A percentile compares a stretch with the other conserved stretches of the same genome.
Evolutionary conservation across 2,797 vertebrate species (phyloP).

Genomic region (Urosaurus nigricauda): DNA sequence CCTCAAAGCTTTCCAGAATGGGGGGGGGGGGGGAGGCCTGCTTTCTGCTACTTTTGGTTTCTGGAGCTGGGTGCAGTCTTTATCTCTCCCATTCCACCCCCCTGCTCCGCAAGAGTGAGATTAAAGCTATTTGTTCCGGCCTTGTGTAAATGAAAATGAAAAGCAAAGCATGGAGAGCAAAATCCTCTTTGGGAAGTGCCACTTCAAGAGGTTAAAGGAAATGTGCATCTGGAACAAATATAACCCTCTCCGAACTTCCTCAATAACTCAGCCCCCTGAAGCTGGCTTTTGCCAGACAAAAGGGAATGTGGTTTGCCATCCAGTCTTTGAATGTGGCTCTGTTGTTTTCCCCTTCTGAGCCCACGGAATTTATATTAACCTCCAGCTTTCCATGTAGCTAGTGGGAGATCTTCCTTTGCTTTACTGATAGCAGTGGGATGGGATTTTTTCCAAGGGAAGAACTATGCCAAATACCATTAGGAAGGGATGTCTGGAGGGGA

Average conservation of each 20-base stretch:
- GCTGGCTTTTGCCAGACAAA: conserved; percentile 67
- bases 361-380: conserved; percentile 75
- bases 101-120: neutral
- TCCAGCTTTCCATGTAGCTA: conserved; percentile 53
- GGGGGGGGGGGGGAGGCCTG: neutral
- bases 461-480: neutral
- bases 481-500: neutral
- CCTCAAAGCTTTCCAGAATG: neutral
- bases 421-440: neutral
- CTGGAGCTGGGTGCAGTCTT: neutral
- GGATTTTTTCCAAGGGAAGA: neutral
- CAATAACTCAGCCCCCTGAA: conserved; percentile 66
- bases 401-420: conserved; percentile 27
- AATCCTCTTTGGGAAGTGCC: conserved; percentile 32
- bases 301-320: conserved; percentile 73
- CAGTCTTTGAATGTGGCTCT: conserved; percentile 64
- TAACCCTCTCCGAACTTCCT: conserved; percentile 69
- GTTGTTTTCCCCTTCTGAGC: conserved; percentile 47
- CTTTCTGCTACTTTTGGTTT: neutral
- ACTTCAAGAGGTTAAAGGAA: conserved; percentile 70
- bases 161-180: conserved; percentile 51
- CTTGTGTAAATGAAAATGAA: neutral
- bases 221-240: conserved; percentile 71
- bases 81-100: neutral
- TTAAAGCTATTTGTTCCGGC: conserved; percentile 33